These are phyloP conservation scores for Vanacampus margaritifer DNA, from an alignment of 2,113 vertebrate species.

Conservation along the genomic window DNA sequence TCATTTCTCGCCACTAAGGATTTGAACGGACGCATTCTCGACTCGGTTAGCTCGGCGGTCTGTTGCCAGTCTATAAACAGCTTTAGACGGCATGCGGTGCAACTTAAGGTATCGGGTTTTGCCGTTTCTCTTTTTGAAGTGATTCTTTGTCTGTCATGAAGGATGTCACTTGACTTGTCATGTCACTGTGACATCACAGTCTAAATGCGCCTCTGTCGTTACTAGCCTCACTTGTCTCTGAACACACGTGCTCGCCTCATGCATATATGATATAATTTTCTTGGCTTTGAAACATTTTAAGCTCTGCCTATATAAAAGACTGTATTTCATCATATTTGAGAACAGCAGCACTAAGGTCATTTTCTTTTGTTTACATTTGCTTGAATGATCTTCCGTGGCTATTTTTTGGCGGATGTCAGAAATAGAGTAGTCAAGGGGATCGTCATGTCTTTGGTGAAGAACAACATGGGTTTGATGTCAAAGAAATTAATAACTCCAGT, in stretches of 20 bases:
- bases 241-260: conserved; percentile 13
- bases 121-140: conserved; percentile 49
- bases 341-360: conserved; percentile 4
- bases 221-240: conserved; percentile 10
- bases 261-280: neutral
- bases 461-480: conserved; percentile 57
- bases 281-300: conserved; percentile 36
- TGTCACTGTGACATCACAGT: conserved; percentile 42
- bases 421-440: conserved; percentile 49
- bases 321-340: conserved; percentile 2
- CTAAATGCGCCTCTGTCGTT: conserved; percentile 55
- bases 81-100: conserved; percentile 25
- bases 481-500: conserved; percentile 61
- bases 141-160: conserved; percentile 49
- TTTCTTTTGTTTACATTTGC: conserved; percentile 49
- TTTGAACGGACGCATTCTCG: conserved; percentile 22
- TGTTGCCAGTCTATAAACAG: conserved; percentile 54
- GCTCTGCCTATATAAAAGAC: neutral
- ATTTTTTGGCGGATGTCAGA: conserved; percentile 50
- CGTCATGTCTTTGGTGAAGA: conserved; percentile 53
- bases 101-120: conserved; percentile 46
- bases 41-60: conserved; percentile 14
- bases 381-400: conserved; percentile 18
- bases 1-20: conserved; percentile 30
- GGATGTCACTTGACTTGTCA: conserved; percentile 62